Evolutionary conservation across 1,140 invertebrate genomes (phyloP).

Genomic region (Polypedilum pembai): DNA sequence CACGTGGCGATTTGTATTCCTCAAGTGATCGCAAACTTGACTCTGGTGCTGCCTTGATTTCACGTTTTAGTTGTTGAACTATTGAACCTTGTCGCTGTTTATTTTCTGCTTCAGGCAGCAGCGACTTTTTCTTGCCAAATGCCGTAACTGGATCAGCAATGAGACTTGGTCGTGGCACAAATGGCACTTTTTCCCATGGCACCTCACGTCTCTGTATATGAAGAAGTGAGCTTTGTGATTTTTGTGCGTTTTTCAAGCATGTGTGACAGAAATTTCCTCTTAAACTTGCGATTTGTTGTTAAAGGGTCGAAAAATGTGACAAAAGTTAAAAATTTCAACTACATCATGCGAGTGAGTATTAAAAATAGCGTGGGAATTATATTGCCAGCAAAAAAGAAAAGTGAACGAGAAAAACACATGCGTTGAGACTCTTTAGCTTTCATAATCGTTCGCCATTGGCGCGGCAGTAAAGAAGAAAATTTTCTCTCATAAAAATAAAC

Average conservation of each 20-base stretch:
- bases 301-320: background rate
- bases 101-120: constrained; percentile 36
- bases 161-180: constrained; percentile 70
- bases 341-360: too few species aligned
- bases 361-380: too few species aligned
- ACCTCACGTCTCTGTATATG: constrained; percentile 63
- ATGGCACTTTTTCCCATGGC: constrained; percentile 77
- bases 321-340: too few species aligned
- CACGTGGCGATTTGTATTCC: constrained; percentile 55
- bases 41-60: constrained; percentile 51
- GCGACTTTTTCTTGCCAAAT: constrained; percentile 54
- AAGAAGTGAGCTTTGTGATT: background rate
- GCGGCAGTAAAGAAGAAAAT: too few species aligned
- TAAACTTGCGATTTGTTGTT: constrained; percentile 9
- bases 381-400: too few species aligned
- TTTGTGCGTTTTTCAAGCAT: background rate
- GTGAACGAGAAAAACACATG: too few species aligned
- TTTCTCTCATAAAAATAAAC: too few species aligned
- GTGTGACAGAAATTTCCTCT: constrained; percentile 21
- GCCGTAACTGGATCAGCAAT: constrained; percentile 73
- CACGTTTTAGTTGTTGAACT: constrained; percentile 44
- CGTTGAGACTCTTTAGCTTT: too few species aligned
- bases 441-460: too few species aligned
- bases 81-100: constrained; percentile 40
- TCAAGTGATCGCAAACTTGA: constrained; percentile 49